These are phyloP conservation scores for Oligia latruncula DNA, from an alignment of 2,888 invertebrate species.

Conservation along the genomic window DNA sequence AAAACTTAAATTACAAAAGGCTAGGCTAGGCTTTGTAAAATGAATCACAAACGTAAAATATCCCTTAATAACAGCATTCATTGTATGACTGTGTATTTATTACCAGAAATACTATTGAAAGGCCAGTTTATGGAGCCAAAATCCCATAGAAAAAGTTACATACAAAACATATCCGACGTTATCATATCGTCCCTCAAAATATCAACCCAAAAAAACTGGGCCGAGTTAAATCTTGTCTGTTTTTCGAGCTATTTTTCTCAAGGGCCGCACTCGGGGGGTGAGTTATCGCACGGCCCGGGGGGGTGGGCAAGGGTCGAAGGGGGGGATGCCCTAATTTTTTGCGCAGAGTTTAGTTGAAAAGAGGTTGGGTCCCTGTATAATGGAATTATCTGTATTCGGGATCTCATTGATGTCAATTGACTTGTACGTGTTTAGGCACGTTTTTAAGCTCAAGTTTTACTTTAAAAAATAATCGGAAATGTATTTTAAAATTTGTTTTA, in stretches of 20 bases:
- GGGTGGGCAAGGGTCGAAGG: slow-evolving; percentile 53
- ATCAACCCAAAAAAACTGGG: slow-evolving; percentile 72
- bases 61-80: neutral
- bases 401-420: slow-evolving; percentile 69
- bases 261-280: slow-evolving; percentile 77
- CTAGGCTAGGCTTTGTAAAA: neutral
- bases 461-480: slow-evolving; percentile 24
- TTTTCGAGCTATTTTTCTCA: slow-evolving; percentile 90
- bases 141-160: neutral
- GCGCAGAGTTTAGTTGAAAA: slow-evolving; percentile 83
- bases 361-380: slow-evolving; percentile 75
- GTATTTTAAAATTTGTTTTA: slow-evolving; percentile 27
- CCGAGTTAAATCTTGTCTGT: slow-evolving; percentile 86
- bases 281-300: slow-evolving; percentile 62
- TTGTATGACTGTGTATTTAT: neutral
- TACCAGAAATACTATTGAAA: neutral
- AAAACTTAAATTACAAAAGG: neutral
- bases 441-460: slow-evolving; percentile 32
- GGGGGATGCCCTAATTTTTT: slow-evolving; percentile 86
- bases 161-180: slow-evolving; percentile 38
- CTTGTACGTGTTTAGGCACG: slow-evolving; percentile 55
- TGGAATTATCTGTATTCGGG: slow-evolving; percentile 67
- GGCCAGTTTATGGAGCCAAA: accelerated
- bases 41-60: neutral
- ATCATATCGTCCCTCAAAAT: slow-evolving; percentile 66